Evolutionary conservation across 2,888 invertebrate genomes (phyloP), one percentile per base, ranked within the genome.

Genomic region (Yponomeuta evonymella): DNA sequence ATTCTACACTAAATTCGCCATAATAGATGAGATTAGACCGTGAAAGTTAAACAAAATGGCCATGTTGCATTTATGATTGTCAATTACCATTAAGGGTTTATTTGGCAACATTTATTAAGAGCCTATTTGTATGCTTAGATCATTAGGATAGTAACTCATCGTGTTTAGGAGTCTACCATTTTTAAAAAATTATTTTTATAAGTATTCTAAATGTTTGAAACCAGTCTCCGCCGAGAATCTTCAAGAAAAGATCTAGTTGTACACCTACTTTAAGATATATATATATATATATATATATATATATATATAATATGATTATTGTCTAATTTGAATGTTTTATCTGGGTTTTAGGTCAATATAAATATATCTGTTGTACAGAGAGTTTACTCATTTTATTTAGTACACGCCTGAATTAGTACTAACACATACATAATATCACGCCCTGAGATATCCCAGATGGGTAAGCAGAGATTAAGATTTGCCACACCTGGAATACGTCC

Each of bases 311-410:
- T 67, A 67, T n/a, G 62, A 69, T 30, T 36, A 69, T 62, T 62
- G 12, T 15, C 12, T 83, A 81, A 77, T 84, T 83, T 81, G 82
- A 86, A 85, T 85, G 86, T 90, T 90, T 90, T 90, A 90, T 89
- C 86, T 86, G 81, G 83, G 85, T 87, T 90, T 86, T 88, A 90
- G 88, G 83, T 85, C 85, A 79, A 82, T 82, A 79, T 86, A 87
- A 23, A n/a, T 48, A 63, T 70, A 70, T 36, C 36, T 63, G 68
- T 48, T 12, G 67, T 67, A 67, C 51, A 58, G 51, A 58, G 51
- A 23, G 5, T n/a, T 67, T 67, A 1, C 65, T 67, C 5, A 1
- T 15, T 23, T 67, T 67, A 23, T 12, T 65, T 65, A 9, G 8
- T 65, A 5, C 33, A 33, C 65, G 65, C 64, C 64, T 30, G 36